A percentile compares a stretch with the other conserved stretches of the same genome.
phyloP scores from a whole-genome alignment of 2,113 vertebrate genomes.

The Dunckerocampus dactyliophorus region DNA sequence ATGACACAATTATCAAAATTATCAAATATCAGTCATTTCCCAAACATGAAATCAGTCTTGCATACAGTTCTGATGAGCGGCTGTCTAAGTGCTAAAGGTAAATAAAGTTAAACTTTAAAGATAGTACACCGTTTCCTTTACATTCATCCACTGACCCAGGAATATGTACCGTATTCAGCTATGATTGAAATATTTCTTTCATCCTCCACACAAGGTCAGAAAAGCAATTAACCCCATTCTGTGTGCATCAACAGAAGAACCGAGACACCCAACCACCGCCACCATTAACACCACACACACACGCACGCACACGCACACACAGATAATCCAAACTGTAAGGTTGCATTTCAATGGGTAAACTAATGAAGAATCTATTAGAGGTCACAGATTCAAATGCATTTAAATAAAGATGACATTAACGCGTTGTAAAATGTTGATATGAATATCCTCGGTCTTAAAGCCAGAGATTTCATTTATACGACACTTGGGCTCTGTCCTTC shows the following conservation, averaged over 20 bases:
- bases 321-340: conserved; percentile 12
- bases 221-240: conserved; percentile 77
- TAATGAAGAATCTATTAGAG: conserved; percentile 29
- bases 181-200: conserved; percentile 65
- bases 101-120: conserved; percentile 61
- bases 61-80: conserved; percentile 52
- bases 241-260: conserved; percentile 58
- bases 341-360: conserved; percentile 30
- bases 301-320: conserved; percentile 6
- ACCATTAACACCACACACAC: conserved; percentile 5
- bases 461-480: conserved; percentile 28
- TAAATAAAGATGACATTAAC: conserved; percentile 41
- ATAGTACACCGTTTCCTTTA: conserved; percentile 54
- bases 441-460: conserved; percentile 19
- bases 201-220: conserved; percentile 67
- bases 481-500: conserved; percentile 5
- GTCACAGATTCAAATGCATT: conserved; percentile 27
- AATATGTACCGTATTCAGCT: conserved; percentile 49
- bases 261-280: conserved; percentile 33
- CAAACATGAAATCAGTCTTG: conserved; percentile 45
- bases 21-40: background rate
- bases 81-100: conserved; percentile 61
- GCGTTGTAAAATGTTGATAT: conserved; percentile 23
- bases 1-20: no score
- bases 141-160: conserved; percentile 62